Percentiles rank a stretch among this genome's conserved stretches.
These are phyloP conservation scores for Oreochromis tanganicae DNA, from an alignment of 2,113 vertebrate species.

Conservation along the genomic window DNA sequence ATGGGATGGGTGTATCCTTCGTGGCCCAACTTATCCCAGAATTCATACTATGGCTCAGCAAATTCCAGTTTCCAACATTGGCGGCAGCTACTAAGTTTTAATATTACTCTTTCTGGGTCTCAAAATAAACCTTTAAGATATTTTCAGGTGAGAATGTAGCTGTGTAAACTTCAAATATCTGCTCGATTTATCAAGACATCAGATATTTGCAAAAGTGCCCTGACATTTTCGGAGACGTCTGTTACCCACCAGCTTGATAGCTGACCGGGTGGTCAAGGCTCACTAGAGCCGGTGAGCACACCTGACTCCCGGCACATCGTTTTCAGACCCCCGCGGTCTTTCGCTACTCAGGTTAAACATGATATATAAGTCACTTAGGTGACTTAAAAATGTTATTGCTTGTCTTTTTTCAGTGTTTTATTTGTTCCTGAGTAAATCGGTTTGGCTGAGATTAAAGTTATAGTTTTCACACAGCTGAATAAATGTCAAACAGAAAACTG, in stretches of 20 bases:
- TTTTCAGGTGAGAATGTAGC: not conserved
- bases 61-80: not conserved
- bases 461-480: not conserved
- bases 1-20: not conserved
- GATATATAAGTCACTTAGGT: not conserved
- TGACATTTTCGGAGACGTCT: not conserved
- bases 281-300: not conserved
- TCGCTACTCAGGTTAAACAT: not conserved
- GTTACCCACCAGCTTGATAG: not conserved
- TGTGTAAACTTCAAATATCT: not conserved
- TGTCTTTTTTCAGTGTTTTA: not conserved
- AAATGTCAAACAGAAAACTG: not conserved
- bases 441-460: not conserved
- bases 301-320: not conserved
- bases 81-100: not conserved
- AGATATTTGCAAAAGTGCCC: not conserved
- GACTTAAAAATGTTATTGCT: not conserved
- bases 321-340: not conserved
- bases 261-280: not conserved
- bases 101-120: not conserved
- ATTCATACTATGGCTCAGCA: not conserved
- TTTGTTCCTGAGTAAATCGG: not conserved
- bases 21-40: not conserved
- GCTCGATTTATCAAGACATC: not conserved
- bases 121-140: not conserved